Base-by-base conservation (phyloP, 2,888 invertebrate genomes). In the Trichogramma dendrolimi region DNA sequence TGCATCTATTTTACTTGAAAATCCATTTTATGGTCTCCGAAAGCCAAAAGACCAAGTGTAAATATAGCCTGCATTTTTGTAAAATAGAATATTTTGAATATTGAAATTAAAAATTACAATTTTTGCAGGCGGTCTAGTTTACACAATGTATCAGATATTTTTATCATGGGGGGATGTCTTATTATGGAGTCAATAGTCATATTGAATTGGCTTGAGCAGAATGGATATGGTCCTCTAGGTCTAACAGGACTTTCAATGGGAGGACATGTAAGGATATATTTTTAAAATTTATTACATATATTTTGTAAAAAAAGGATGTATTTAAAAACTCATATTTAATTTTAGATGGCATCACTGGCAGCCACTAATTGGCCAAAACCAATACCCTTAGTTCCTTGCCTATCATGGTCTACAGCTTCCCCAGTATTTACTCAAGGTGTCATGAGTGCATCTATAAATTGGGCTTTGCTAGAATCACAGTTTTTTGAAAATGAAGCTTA, bases 131-230 rank as follows among this genome's bases (percentile, higher is more conserved):
- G 96, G 44, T 97, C 96, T 2, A 90, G 91, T 72, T 85, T 99
- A 56, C 91, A 92, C 77, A 92, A 97, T 81, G 97, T 98, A 4
- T 93, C 94, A 27, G 98, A 99, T 79, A 91, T 99, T 76, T 97
- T 99, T 83, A 93, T 98, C 68, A 99, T 99, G 98, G 98, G 98
- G 61, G 97, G 95, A 50, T 94, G 96, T 74, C 83, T 99, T 63
- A 92, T 98, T 67, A 84, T 97, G 71, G 99, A 99, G 82, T 90
- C 93, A 48, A 81, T 95, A 70, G 96, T 91, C 55, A 82, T 99
- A 68, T 85, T 98, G 68, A 90, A 95, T 80, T 98, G 96, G 96
- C 94, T 94, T 78, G 93, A 95, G 80, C 82, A 86, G 60, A 86
- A 92, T 75, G 96, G 96, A 10, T 90, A 90, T 71, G 95, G 96